These are phyloP conservation scores for Camarhynchus parvulus DNA, from an alignment of 2,113 vertebrate species.

Conservation along the genomic window DNA sequence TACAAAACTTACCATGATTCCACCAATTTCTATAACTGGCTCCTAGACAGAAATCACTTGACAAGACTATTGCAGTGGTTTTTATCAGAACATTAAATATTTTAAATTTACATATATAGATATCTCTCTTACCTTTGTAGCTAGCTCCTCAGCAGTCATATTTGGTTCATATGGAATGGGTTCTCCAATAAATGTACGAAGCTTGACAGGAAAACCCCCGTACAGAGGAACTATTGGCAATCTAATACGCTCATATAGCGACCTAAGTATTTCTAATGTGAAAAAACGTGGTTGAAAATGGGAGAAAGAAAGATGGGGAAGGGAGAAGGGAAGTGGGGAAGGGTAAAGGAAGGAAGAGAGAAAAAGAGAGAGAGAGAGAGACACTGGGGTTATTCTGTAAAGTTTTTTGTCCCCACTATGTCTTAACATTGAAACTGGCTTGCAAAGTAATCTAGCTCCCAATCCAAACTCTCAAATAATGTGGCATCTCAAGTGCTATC, in stretches of 20 bases:
- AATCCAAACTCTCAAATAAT: background rate
- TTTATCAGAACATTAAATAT: background rate
- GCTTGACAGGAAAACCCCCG: conserved; percentile 95
- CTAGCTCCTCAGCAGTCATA: conserved; percentile 84
- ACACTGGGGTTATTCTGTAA: background rate
- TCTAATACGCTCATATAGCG: conserved; percentile 87
- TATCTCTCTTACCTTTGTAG: conserved; percentile 84
- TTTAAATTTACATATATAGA: background rate
- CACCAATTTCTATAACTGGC: background rate
- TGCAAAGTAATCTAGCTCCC: background rate
- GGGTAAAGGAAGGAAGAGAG: rapidly evolving
- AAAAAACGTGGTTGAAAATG: background rate
- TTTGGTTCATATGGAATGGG: conserved; percentile 94
- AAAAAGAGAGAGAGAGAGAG: background rate
- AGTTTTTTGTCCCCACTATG: background rate
- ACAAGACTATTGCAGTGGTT: background rate
- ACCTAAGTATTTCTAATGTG: conserved; percentile 80
- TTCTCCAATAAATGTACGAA: conserved; percentile 92
- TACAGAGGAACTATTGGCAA: conserved; percentile 89
- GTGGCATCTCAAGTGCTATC: background rate
- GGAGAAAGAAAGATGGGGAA: background rate
- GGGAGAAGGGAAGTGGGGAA: background rate
- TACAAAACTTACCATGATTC: background rate
- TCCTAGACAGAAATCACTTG: background rate
- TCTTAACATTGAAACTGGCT: background rate